A percentile compares a stretch with the other conserved stretches of the same genome.
Evolutionary conservation across 2,888 invertebrate species (phyloP).

Genomic region (Hypomecis atomaria): DNA sequence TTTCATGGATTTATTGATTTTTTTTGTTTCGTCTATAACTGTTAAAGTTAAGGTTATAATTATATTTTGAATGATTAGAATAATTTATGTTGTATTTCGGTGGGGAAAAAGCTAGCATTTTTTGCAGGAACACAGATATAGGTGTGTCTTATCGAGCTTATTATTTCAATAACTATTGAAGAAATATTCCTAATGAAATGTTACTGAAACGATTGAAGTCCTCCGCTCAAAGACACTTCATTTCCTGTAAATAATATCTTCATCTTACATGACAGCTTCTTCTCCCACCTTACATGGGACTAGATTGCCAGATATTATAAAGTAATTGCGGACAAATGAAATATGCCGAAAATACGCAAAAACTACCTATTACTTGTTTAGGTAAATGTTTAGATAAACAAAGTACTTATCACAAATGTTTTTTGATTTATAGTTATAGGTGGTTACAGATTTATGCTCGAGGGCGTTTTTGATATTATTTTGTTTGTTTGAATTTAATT

Average conservation of each 20-base stretch:
- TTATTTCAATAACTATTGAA: background rate
- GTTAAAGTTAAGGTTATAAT: conserved; percentile 64
- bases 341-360: conserved; percentile 25
- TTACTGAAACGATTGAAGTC: background rate
- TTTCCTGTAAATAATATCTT: conserved; percentile 4
- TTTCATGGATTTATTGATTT: conserved; percentile 59
- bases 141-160: conserved; percentile 14
- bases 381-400: conserved; percentile 12
- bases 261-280: background rate
- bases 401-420: conserved; percentile 1
- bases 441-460: conserved; percentile 12
- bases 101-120: conserved; percentile 5
- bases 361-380: conserved; percentile 12
- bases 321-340: conserved; percentile 49
- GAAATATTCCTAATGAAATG: conserved; percentile 18
- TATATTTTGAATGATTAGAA: conserved; percentile 56
- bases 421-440: conserved; percentile 35
- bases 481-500: conserved; percentile 26
- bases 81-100: conserved; percentile 25
- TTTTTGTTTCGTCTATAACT: conserved; percentile 61
- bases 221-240: conserved; percentile 21
- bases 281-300: conserved; percentile 51
- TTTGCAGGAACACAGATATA: background rate
- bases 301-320: conserved; percentile 64
- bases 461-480: conserved; percentile 12